Percentiles rank a stretch among this genome's conserved stretches.
phyloP scores from a whole-genome alignment of 1,140 invertebrate genomes.

The Bombus pyrosoma region DNA sequence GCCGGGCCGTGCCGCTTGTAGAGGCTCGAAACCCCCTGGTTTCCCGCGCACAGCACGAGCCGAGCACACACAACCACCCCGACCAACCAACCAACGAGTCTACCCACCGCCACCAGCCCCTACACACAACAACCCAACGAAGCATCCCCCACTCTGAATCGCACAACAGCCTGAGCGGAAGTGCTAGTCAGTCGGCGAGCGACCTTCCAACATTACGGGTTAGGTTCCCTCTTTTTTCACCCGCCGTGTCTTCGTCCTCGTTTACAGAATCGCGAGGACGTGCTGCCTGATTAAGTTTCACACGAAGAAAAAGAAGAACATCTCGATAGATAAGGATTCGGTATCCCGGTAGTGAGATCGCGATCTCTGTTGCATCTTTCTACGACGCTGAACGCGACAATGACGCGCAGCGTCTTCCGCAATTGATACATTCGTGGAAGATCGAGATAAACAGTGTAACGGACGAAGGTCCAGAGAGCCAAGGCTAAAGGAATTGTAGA shows the following conservation, averaged over 20 bases:
- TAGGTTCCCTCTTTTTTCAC: conserved; percentile 77
- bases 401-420: background rate
- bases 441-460: too few relatives aligned
- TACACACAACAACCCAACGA: conserved; percentile 82
- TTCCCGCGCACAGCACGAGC: conserved; percentile 73
- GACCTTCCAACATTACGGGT: conserved; percentile 83
- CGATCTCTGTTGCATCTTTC: background rate
- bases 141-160: conserved; percentile 81
- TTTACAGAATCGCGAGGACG: conserved; percentile 58
- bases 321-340: background rate
- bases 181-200: conserved; percentile 83
- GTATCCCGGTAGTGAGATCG: background rate
- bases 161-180: conserved; percentile 83
- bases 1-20: conserved; percentile 57
- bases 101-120: conserved; percentile 72
- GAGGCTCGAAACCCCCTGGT: conserved; percentile 63
- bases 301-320: conserved; percentile 27
- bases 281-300: conserved; percentile 35
- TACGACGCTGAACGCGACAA: background rate
- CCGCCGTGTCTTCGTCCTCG: conserved; percentile 64
- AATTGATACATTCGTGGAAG: background rate
- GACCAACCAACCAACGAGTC: conserved; percentile 72
- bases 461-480: background rate
- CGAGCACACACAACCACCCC: conserved; percentile 68
- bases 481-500: background rate